A percentile compares a stretch with the other conserved stretches of the same genome.
Conservation (phyloP, 2,113 vertebrate genomes). For the Leucosticte australis region DNA sequence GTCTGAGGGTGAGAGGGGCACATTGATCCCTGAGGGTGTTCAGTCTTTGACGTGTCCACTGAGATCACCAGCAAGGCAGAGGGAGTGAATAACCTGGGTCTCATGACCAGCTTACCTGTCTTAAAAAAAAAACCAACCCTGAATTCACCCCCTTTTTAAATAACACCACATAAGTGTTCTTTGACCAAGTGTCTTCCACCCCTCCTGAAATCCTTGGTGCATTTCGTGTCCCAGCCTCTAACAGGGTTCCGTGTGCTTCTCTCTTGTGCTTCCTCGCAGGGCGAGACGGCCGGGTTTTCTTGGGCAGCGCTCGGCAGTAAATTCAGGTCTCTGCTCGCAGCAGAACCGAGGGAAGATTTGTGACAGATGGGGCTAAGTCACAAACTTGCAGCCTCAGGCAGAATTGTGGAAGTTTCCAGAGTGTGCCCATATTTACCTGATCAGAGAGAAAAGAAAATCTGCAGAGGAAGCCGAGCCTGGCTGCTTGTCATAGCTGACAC, state of each 20-base stretch:
- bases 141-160: neutral
- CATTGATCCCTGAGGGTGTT: accelerated
- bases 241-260: slow-evolving; percentile 6
- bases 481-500: slow-evolving; percentile 96
- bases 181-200: neutral
- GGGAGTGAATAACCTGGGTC: neutral
- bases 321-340: slow-evolving; percentile 88
- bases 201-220: neutral
- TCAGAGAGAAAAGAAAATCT: slow-evolving; percentile 88
- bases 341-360: slow-evolving; percentile 87
- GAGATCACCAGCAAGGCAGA: neutral
- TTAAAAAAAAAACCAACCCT: accelerated
- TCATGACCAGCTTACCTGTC: neutral
- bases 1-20: neutral
- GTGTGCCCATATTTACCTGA: slow-evolving; percentile 97
- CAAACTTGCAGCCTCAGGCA: slow-evolving; percentile 93
- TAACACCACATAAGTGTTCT: accelerated
- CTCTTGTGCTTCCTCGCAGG: slow-evolving; percentile 75
- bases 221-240: slow-evolving; percentile 11
- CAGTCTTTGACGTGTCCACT: accelerated
- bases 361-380: slow-evolving; percentile 96
- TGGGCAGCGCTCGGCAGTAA: slow-evolving; percentile 82
- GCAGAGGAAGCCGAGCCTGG: slow-evolving; percentile 91
- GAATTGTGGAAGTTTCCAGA: slow-evolving; percentile 91
- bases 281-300: slow-evolving; percentile 82